A percentile compares a stretch with the other conserved stretches of the same genome.
These are phyloP conservation scores for human (Homo sapiens) DNA, from an alignment of 2,113 vertebrate genomes.

Conservation along the genomic window GRCh38 chr7:15693001-15693500, in stretches of 20 bases:
- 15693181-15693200: background rate
- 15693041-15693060: background rate
- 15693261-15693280: background rate
- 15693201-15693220: background rate
- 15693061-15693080: background rate
- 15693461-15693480: background rate
- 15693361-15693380: slow-evolving; percentile 25
- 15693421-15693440: background rate
- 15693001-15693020: background rate
- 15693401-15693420: slow-evolving; percentile 6
- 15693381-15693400: background rate
- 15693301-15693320: slow-evolving; percentile 42
- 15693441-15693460: background rate
- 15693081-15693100: background rate
- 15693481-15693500: background rate
- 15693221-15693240: background rate
- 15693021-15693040: background rate
- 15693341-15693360: background rate
- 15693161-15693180: background rate
- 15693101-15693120: background rate
- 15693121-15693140: background rate
- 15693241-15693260: background rate
- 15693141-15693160: background rate
- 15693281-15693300: background rate
- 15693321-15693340: background rate